A percentile compares a stretch with the other conserved stretches of the same genome.
phyloP scores from a whole-genome alignment of 2,113 vertebrate genomes.

The Camarhynchus parvulus region DNA sequence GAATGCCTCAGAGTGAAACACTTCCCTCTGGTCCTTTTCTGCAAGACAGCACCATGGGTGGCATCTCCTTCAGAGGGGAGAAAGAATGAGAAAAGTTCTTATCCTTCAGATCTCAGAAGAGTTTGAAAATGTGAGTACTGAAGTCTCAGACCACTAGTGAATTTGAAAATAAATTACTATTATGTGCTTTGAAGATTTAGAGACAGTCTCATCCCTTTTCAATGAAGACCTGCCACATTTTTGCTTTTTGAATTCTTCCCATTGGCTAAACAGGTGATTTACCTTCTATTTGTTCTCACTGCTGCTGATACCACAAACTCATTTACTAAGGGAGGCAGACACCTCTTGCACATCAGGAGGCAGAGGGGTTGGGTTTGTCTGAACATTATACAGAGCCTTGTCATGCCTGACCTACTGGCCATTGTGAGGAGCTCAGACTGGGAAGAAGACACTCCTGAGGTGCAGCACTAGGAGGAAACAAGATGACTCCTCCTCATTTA shows the following conservation, averaged over 20 bases:
- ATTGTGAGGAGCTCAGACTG: neutral
- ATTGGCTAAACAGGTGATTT: neutral
- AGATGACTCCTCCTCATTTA: neutral
- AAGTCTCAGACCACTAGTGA: neutral
- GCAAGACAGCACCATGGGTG: neutral
- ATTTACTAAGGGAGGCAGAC: neutral
- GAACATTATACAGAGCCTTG: neutral
- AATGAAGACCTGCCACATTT: neutral
- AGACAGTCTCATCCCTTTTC: neutral
- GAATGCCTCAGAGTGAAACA: neutral
- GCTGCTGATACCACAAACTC: neutral
- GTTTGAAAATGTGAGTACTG: neutral
- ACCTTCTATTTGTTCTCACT: neutral
- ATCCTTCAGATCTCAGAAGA: neutral
- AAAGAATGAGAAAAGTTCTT: neutral
- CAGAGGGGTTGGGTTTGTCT: neutral
- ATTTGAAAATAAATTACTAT: neutral
- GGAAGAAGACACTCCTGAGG: neutral
- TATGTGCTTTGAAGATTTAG: neutral
- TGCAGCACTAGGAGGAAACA: neutral
- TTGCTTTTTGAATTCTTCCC: neutral
- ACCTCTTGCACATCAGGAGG: neutral
- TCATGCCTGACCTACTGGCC: neutral
- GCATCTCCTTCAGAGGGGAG: neutral
- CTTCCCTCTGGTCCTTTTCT: neutral